phyloP scores from a whole-genome alignment of 1,140 invertebrate species.

The Drosophila erecta region DNA sequence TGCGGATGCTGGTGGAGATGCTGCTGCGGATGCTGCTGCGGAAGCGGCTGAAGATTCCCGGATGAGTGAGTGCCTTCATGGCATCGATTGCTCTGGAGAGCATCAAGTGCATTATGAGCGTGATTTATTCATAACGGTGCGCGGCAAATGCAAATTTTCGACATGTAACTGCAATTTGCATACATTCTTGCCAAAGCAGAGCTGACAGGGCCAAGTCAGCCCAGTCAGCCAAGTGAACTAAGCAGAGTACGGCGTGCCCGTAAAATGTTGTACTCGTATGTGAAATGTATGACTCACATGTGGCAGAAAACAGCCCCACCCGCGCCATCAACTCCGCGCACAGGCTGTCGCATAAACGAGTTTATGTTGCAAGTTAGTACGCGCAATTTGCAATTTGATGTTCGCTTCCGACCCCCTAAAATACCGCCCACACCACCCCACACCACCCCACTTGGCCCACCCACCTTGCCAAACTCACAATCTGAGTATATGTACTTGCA shows the following conservation, averaged over 20 bases:
- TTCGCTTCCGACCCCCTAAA: constrained; percentile 36
- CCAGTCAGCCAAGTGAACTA: constrained; percentile 51
- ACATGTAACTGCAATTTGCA: constrained; percentile 66
- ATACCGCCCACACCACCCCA: not conserved
- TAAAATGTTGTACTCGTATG: constrained; percentile 46
- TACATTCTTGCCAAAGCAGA: constrained; percentile 55
- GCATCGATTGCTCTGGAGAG: constrained; percentile 64
- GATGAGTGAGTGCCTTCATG: constrained; percentile 43
- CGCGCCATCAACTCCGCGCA: not conserved
- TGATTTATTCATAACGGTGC: constrained; percentile 73
- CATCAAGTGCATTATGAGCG: constrained; percentile 62
- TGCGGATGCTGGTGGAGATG: constrained; percentile 18
- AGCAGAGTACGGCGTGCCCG: constrained; percentile 32
- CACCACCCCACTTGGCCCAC: not conserved
- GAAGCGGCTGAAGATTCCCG: constrained; percentile 8
- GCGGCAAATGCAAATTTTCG: constrained; percentile 67
- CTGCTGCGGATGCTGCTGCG: constrained; percentile 15
- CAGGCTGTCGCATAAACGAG: constrained; percentile 57
- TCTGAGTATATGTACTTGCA: constrained; percentile 4
- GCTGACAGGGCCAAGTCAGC: constrained; percentile 24
- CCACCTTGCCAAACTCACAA: constrained; percentile 1
- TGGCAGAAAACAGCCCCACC: not conserved
- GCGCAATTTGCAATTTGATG: constrained; percentile 66
- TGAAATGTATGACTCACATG: constrained; percentile 39
- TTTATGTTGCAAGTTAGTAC: constrained; percentile 68